Conservation (phyloP, 2,888 invertebrate genomes). For the Drosophila kanekoi region DNA sequence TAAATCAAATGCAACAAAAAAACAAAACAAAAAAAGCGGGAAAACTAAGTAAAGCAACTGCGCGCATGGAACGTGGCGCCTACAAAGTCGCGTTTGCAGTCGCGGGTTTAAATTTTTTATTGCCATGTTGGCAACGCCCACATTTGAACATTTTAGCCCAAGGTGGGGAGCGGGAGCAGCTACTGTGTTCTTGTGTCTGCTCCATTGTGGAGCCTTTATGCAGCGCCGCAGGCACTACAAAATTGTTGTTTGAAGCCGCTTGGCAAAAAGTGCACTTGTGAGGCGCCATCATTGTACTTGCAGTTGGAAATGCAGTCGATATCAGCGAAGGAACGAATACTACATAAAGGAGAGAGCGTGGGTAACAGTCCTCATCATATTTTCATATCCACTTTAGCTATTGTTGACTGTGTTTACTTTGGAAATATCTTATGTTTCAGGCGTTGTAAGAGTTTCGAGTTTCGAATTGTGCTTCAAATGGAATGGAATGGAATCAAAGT, state of each 20-base stretch:
- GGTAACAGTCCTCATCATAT: constrained; percentile 5
- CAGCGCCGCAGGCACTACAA: constrained; percentile 17
- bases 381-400: constrained; percentile 9
- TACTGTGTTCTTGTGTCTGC: constrained; percentile 16
- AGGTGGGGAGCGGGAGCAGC: background rate
- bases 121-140: constrained; percentile 20
- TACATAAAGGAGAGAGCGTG: constrained; percentile 2
- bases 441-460: background rate
- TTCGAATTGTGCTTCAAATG: too few relatives aligned
- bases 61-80: constrained; percentile 19
- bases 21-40: background rate
- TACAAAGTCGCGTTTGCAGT: constrained; percentile 54
- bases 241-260: constrained; percentile 17
- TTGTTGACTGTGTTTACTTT: constrained; percentile 6
- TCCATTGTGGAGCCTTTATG: constrained; percentile 18
- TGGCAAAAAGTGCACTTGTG: constrained; percentile 46
- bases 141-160: constrained; percentile 2
- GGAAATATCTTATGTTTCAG: background rate
- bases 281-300: constrained; percentile 23
- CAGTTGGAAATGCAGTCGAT: constrained; percentile 3
- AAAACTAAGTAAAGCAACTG: background rate
- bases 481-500: too few relatives aligned
- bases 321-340: too few relatives aligned
- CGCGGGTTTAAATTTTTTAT: constrained; percentile 35
- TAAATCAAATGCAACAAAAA: constrained; percentile 40